phyloP scores from a whole-genome alignment of 2,888 invertebrate species.

The Alentia gelatinosa region DNA sequence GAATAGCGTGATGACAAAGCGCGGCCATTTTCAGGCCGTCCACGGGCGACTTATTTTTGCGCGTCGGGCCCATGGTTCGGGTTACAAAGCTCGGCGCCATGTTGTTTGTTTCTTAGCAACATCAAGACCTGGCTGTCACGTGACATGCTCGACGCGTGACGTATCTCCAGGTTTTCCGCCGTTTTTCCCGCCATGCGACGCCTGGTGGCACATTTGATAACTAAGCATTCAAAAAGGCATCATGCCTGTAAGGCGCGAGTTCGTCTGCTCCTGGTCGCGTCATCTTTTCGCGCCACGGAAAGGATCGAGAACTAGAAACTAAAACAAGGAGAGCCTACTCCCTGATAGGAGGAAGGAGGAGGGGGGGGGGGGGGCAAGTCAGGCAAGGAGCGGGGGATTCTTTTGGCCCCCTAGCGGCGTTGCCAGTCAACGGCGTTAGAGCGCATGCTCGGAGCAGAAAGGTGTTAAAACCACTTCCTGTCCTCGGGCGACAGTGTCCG shows the following conservation, averaged over 20 bases:
- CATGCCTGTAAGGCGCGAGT: not conserved
- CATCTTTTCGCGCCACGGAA: too few relatives aligned
- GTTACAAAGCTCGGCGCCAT: conserved; percentile 46
- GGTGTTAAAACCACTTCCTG: conserved; percentile 2
- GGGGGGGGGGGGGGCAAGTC: not conserved
- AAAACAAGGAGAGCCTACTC: not conserved
- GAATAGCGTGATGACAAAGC: conserved; percentile 17
- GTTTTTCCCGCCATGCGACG: not conserved
- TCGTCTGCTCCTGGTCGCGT: too few relatives aligned
- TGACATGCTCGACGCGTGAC: not conserved
- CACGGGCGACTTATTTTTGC: not conserved
- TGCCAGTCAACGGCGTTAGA: not conserved
- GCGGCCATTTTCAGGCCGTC: not conserved
- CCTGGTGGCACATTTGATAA: not conserved
- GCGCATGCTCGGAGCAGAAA: conserved; percentile 11
- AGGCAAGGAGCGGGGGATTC: not conserved
- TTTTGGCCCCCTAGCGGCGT: not conserved
- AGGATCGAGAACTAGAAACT: too few relatives aligned
- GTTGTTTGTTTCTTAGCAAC: conserved; percentile 37
- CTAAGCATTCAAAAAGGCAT: not conserved
- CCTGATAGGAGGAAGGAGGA: too few relatives aligned
- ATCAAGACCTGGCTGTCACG: conserved; percentile 25
- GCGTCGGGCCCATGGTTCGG: not conserved
- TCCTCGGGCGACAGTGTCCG: not conserved
- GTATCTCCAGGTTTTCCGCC: not conserved